These are phyloP conservation scores for Marmota monax DNA, from an alignment of 2,113 vertebrate species.

Conservation along the genomic window DNA sequence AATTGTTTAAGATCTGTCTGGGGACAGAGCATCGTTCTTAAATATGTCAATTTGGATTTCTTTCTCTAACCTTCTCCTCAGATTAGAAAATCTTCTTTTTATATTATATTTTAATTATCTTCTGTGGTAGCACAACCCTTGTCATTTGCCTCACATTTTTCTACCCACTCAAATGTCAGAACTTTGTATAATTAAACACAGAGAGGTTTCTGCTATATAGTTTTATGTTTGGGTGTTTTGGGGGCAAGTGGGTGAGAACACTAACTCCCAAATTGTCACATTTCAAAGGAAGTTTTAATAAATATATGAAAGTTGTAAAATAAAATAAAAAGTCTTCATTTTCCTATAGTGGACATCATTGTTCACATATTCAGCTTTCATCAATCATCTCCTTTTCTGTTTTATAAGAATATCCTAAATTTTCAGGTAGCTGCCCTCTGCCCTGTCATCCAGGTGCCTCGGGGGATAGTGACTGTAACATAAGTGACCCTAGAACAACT, in stretches of 20 bases:
- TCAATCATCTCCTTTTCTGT: neutral
- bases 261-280: slow-evolving; percentile 61
- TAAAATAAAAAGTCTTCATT: slow-evolving; percentile 33
- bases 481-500: no score
- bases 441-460: neutral
- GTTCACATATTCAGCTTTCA: neutral
- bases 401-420: neutral
- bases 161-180: slow-evolving; percentile 73
- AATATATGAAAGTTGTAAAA: slow-evolving; percentile 28
- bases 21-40: slow-evolving; percentile 1
- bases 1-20: slow-evolving; percentile 17
- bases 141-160: slow-evolving; percentile 66
- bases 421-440: neutral
- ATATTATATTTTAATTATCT: slow-evolving; percentile 73
- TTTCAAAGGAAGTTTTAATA: slow-evolving; percentile 66
- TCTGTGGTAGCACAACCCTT: slow-evolving; percentile 65
- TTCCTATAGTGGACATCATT: neutral
- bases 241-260: slow-evolving; percentile 52
- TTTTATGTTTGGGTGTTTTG: slow-evolving; percentile 71
- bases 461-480: neutral
- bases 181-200: slow-evolving; percentile 60
- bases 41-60: slow-evolving; percentile 25
- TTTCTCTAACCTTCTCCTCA: neutral
- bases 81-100: slow-evolving; percentile 60
- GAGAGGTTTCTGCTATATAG: slow-evolving; percentile 63